These are phyloP conservation scores for Hassar affinis DNA, from an alignment of 2,113 vertebrate species.

Conservation along the genomic window DNA sequence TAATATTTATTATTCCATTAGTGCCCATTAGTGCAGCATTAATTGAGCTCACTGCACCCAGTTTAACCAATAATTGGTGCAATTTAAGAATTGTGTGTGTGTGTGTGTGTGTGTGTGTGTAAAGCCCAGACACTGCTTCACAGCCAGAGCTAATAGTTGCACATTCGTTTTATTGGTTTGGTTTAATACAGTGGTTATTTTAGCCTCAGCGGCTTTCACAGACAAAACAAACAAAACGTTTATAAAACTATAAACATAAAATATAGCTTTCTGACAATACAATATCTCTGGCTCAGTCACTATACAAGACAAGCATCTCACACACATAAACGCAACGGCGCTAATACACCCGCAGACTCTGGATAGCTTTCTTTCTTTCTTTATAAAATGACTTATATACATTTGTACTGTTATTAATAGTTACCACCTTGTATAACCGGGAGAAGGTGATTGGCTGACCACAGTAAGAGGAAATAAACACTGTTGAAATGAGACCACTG, in stretches of 20 bases:
- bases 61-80: neutral
- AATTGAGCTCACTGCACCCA: neutral
- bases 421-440: slow-evolving; percentile 58
- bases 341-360: slow-evolving; percentile 74
- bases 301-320: slow-evolving; percentile 66
- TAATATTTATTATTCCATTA: too few relatives aligned
- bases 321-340: slow-evolving; percentile 63
- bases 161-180: slow-evolving; percentile 80
- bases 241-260: slow-evolving; percentile 68
- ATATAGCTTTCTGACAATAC: slow-evolving; percentile 72
- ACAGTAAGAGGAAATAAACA: slow-evolving; percentile 66
- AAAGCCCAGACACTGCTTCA: neutral
- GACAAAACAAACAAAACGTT: slow-evolving; percentile 62
- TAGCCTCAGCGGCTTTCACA: slow-evolving; percentile 70
- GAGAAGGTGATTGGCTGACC: slow-evolving; percentile 62
- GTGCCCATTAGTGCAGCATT: too few relatives aligned
- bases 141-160: slow-evolving; percentile 33
- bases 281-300: slow-evolving; percentile 78
- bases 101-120: slow-evolving; percentile 2
- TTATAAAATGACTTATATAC: slow-evolving; percentile 75
- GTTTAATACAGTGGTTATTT: slow-evolving; percentile 82
- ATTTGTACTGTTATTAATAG: slow-evolving; percentile 73
- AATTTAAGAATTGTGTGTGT: too few relatives aligned
- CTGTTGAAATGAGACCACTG: slow-evolving; percentile 70
- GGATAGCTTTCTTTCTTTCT: slow-evolving; percentile 62